A percentile compares a stretch with the other conserved stretches of the same genome.
phyloP scores from a whole-genome alignment of 2,113 vertebrate species.

The Oryzias curvinotus region DNA sequence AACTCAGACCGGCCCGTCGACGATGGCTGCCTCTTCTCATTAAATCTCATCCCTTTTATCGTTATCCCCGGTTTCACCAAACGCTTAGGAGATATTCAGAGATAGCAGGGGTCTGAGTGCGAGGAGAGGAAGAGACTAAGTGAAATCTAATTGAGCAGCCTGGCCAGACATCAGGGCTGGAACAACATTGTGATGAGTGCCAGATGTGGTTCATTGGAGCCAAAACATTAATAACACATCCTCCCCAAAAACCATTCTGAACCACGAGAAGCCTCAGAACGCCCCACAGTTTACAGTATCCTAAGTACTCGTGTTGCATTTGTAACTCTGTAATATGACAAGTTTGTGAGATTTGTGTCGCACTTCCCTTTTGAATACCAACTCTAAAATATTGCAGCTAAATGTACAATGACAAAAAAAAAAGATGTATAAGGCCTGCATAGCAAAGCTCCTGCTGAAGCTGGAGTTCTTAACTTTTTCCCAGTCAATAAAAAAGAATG shows the following conservation, averaged over 20 bases:
- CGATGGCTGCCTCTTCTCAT: slow-evolving; percentile 34
- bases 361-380: slow-evolving; percentile 50
- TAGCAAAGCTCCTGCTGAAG: slow-evolving; percentile 13
- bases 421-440: neutral
- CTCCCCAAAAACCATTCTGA: slow-evolving; percentile 68
- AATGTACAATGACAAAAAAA: slow-evolving; percentile 17
- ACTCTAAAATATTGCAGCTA: slow-evolving; percentile 38
- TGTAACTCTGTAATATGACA: slow-evolving; percentile 56
- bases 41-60: slow-evolving; percentile 43
- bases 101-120: slow-evolving; percentile 67
- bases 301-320: slow-evolving; percentile 63
- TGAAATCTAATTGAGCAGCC: slow-evolving; percentile 78
- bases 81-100: slow-evolving; percentile 48
- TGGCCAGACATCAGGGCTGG: slow-evolving; percentile 76
- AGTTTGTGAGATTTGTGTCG: slow-evolving; percentile 50
- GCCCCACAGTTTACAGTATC: slow-evolving; percentile 64
- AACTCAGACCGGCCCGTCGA: slow-evolving; percentile 21
- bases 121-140: slow-evolving; percentile 74
- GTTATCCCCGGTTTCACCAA: slow-evolving; percentile 46
- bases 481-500: slow-evolving; percentile 39
- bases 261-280: slow-evolving; percentile 62
- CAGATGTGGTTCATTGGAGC: slow-evolving; percentile 74
- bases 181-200: slow-evolving; percentile 76
- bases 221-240: slow-evolving; percentile 77
- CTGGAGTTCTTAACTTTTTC: slow-evolving; percentile 26